These are phyloP conservation scores for Neocrepidodera transversa DNA, from an alignment of 2,888 invertebrate genomes.

Conservation along the genomic window DNA sequence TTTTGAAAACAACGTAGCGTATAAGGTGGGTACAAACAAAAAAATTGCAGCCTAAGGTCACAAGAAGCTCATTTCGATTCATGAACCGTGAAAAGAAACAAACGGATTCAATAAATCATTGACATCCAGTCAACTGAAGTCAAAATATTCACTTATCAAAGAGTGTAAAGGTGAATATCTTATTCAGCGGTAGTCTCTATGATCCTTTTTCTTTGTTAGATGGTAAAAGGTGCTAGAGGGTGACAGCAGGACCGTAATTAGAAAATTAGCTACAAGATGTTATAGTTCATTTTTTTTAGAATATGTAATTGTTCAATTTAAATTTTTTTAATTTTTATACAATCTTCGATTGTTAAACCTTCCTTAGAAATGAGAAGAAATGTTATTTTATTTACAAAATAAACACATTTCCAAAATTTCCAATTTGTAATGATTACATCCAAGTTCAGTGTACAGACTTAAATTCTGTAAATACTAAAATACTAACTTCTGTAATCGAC, in stretches of 20 bases:
- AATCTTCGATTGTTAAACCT: too few species aligned
- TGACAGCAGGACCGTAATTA: conserved; percentile 21
- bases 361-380: too few species aligned
- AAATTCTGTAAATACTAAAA: too few species aligned
- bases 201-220: conserved; percentile 35
- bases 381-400: too few species aligned
- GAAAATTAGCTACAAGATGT: too few species aligned
- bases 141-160: conserved; percentile 47
- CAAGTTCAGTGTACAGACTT: too few species aligned
- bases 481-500: too few species aligned
- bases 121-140: conserved; percentile 35
- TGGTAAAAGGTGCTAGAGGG: conserved; percentile 33
- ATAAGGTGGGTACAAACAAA: neutral
- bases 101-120: conserved; percentile 37
- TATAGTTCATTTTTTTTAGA: too few species aligned
- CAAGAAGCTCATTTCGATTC: conserved; percentile 19
- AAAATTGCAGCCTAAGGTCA: conserved; percentile 15
- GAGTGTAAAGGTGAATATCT: conserved; percentile 49
- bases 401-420: too few species aligned
- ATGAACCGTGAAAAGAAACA: conserved; percentile 23
- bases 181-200: conserved; percentile 41
- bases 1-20: neutral
- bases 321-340: too few species aligned
- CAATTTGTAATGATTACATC: too few species aligned
- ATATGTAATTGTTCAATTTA: too few species aligned